Evolutionary conservation across 2,888 invertebrate species (phyloP).

Genomic region (Orchesella flavescens): DNA sequence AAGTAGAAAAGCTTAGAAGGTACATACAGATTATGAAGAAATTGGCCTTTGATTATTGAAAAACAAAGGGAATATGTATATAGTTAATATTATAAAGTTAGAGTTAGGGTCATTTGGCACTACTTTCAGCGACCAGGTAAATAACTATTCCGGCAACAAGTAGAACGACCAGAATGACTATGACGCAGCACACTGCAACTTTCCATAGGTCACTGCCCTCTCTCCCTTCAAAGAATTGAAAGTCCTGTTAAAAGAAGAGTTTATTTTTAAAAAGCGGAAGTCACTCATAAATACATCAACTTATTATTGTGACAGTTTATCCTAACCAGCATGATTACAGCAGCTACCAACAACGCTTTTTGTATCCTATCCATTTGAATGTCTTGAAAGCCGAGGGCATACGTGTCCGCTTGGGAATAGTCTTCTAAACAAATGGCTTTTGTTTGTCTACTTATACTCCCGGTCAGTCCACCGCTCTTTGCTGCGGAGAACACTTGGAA

Average conservation of each 20-base stretch:
- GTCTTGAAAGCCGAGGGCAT: slow-evolving; percentile 54
- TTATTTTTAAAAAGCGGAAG: neutral
- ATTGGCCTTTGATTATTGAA: slow-evolving; percentile 15
- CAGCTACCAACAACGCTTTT: slow-evolving; percentile 39
- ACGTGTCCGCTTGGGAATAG: slow-evolving; percentile 56
- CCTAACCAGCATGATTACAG: slow-evolving; percentile 51
- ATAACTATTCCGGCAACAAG: slow-evolving; percentile 40
- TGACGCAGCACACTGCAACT: slow-evolving; percentile 42
- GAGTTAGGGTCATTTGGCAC: slow-evolving; percentile 42
- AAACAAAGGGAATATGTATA: neutral
- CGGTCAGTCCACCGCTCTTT: slow-evolving; percentile 31
- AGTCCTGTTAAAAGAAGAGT: slow-evolving; percentile 38
- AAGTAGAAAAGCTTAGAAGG: neutral
- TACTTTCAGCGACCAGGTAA: slow-evolving; percentile 39
- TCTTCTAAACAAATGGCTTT: slow-evolving; percentile 59
- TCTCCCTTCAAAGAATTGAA: slow-evolving; percentile 54
- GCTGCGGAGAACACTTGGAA: slow-evolving; percentile 49
- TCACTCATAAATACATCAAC: neutral
- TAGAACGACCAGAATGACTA: slow-evolving; percentile 34
- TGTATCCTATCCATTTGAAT: slow-evolving; percentile 40
- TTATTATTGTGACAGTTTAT: neutral
- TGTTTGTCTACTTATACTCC: slow-evolving; percentile 55
- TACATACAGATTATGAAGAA: slow-evolving; percentile 22
- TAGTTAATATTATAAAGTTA: neutral
- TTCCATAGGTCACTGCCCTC: slow-evolving; percentile 50